Evolutionary conservation across 1,140 invertebrate species (phyloP).

Genomic region (Lamellibrachia luymesi): DNA sequence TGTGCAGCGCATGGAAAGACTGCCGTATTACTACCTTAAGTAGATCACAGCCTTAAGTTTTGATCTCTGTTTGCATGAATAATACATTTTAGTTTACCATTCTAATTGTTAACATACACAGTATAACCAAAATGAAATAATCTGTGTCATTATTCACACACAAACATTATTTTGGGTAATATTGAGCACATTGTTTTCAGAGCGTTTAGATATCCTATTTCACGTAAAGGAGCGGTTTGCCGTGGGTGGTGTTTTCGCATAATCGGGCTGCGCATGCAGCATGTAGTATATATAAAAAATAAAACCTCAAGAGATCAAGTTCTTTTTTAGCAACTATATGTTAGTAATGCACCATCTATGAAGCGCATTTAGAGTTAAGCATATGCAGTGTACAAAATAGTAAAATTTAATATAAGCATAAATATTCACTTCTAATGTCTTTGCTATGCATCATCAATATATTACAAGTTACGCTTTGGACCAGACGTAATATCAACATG

Average conservation of each 20-base stretch:
- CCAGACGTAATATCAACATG: neutral
- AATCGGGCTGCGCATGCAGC: neutral
- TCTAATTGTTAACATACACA: too few relatives aligned
- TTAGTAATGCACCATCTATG: neutral
- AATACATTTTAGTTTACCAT: too few relatives aligned
- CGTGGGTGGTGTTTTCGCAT: neutral
- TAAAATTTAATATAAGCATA: neutral
- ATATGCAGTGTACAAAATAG: neutral
- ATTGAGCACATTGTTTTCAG: too few relatives aligned
- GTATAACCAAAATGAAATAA: too few relatives aligned
- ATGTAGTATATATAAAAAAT: neutral
- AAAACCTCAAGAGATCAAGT: neutral
- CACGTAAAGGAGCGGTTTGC: too few relatives aligned
- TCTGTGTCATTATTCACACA: too few relatives aligned
- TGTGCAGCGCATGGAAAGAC: too few relatives aligned
- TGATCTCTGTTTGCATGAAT: too few relatives aligned
- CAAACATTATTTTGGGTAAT: too few relatives aligned
- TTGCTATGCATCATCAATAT: neutral
- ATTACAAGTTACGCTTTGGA: neutral
- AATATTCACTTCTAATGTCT: neutral
- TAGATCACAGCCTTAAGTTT: too few relatives aligned
- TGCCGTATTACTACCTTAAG: too few relatives aligned
- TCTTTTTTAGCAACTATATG: neutral
- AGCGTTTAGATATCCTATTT: too few relatives aligned
- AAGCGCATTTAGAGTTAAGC: neutral